Base-by-base conservation (phyloP, 2,113 vertebrate species). In the Phylloscopus whistleri region DNA sequence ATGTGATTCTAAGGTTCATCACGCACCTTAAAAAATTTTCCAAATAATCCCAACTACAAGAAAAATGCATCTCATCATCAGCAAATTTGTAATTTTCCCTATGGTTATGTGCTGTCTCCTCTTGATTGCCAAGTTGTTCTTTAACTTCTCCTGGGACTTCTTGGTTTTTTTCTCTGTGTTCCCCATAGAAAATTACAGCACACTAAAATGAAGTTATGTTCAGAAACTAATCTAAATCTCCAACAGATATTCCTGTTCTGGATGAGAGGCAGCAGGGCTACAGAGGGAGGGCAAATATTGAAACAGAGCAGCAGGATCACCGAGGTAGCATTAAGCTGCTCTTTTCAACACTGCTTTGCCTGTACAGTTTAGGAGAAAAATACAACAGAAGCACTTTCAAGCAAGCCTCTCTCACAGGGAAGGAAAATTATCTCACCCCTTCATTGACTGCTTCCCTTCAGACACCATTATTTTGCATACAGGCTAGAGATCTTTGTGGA, bases 391-490 rank as follows among this genome's bases (percentile, higher is more conserved):
- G 26, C 10, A 37, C 8, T n/a, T 69, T 35, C 9, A 44, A 67
- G 23, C 13, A 44, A n/a, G 12, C 2, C 4, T 60, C 15, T 35
- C 26, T 67, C 28, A 13, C 24, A 9, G 2, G 37, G 13, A 58
- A 87, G 28, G 10, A 60, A 58, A 79, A 52, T 41, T 10, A 19
- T 17, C 31, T 8, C 21, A 28, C 2, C 0, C 6, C 55, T 70
- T 31, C 13, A 20, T 35, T 7, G 3, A 7, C 22, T 55, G 19
- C 3, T 9, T 93, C 13, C 13, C 21, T 77, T 63, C 55, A 55
- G n/a, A 78, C 7, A 35, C 15, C 5, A 4, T 3, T 13, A 0
- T 44, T 67, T 55, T 55, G 8, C 14, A 48, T 0, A 2, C 9
- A 58, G 22, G 5, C 11, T 56, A 11, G 21, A 55, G 51, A 33